These are phyloP conservation scores for Eretmocerus hayati DNA, from an alignment of 2,888 invertebrate genomes.

Conservation along the genomic window DNA sequence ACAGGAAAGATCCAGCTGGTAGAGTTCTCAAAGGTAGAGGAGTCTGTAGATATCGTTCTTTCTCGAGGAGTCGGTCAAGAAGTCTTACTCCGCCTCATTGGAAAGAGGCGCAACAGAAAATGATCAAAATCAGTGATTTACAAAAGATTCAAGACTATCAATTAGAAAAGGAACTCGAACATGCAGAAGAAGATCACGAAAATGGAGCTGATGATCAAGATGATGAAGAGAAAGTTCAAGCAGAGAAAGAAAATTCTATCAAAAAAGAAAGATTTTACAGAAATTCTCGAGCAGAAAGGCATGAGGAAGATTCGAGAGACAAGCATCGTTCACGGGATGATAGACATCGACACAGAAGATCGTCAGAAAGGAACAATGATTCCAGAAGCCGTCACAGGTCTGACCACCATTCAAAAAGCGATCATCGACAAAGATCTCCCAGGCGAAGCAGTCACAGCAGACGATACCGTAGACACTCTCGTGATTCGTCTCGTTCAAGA, in stretches of 20 bases:
- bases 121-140: constrained; percentile 56
- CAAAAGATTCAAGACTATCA: background rate
- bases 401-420: constrained; percentile 3
- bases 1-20: constrained; percentile 56
- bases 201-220: background rate
- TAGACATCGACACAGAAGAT: constrained; percentile 6
- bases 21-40: constrained; percentile 87
- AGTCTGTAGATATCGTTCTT: constrained; percentile 80
- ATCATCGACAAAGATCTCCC: constrained; percentile 13
- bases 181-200: background rate
- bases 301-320: constrained; percentile 2
- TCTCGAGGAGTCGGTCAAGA: constrained; percentile 72
- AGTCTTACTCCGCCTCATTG: constrained; percentile 92
- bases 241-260: constrained; percentile 20
- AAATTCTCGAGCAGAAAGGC: constrained; percentile 3
- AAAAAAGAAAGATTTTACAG: constrained; percentile 5
- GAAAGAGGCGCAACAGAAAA: constrained; percentile 80
- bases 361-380: constrained; percentile 4
- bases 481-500: constrained; percentile 18
- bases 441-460: constrained; percentile 13
- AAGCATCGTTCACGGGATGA: constrained; percentile 6
- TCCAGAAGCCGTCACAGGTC: constrained; percentile 12
- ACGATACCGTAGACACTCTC: constrained; percentile 13
- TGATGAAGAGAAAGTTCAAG: too few relatives aligned
- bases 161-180: background rate